Conservation (phyloP, 1,140 invertebrate species). For the Trinorchestia longiramus region DNA sequence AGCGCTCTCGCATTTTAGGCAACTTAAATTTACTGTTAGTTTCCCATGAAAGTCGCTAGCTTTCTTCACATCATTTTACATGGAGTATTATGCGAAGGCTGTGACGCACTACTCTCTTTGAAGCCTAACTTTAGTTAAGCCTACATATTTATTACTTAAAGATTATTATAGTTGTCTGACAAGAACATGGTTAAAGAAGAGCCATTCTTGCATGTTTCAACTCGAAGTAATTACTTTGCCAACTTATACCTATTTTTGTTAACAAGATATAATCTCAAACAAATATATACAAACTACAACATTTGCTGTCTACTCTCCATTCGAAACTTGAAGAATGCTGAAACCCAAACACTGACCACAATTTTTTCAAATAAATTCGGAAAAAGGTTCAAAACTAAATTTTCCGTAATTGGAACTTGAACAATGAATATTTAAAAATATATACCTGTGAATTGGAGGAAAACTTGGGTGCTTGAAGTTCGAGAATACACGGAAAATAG, state of each 20-base stretch:
- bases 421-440: not conserved
- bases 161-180: not conserved
- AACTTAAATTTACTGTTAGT: too few species aligned
- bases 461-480: not conserved
- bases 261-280: too few species aligned
- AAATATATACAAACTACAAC: too few species aligned
- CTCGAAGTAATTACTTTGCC: not conserved
- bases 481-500: not conserved
- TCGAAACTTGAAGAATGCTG: too few species aligned
- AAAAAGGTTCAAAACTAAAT: too few species aligned
- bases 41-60: too few species aligned
- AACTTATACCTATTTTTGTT: not conserved
- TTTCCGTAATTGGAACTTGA: not conserved
- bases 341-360: too few species aligned
- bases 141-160: not conserved
- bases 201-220: not conserved
- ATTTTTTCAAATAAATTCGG: too few species aligned
- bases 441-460: not conserved
- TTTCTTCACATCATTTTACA: not conserved
- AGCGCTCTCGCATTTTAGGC: too few species aligned
- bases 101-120: not conserved
- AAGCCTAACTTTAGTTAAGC: not conserved
- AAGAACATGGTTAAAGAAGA: not conserved
- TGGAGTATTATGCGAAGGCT: not conserved
- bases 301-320: too few species aligned